Conservation (phyloP, 1,140 invertebrate species). For the Zaprionus ghesquierei region DNA sequence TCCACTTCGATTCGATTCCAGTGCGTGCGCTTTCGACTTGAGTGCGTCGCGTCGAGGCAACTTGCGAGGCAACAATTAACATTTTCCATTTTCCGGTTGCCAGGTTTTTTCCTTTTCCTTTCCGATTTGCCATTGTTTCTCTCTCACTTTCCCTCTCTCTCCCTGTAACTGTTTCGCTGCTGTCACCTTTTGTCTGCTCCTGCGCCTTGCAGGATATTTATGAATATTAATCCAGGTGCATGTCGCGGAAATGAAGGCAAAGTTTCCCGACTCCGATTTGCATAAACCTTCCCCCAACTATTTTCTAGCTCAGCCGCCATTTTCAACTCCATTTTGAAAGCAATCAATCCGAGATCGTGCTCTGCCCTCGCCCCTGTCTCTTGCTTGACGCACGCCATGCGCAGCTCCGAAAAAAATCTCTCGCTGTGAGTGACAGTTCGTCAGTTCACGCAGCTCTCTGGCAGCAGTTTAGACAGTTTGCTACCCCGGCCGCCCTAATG, state of each 20-base stretch:
- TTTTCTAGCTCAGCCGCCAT: conserved; percentile 26
- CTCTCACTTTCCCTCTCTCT: not conserved
- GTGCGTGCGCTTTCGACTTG: conserved; percentile 64
- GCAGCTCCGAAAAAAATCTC: conserved; percentile 47
- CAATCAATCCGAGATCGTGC: conserved; percentile 63
- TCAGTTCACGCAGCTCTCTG: conserved; percentile 50
- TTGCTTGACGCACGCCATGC: conserved; percentile 44
- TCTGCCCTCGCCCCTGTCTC: not conserved
- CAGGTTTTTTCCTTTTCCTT: conserved; percentile 41
- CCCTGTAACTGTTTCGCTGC: not conserved
- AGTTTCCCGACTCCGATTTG: conserved; percentile 33
- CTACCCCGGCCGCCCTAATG: conserved; percentile 63
- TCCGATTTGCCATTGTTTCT: conserved; percentile 21
- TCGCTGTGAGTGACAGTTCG: conserved; percentile 71
- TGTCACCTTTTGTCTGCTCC: conserved; percentile 42
- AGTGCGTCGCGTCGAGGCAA: conserved; percentile 61
- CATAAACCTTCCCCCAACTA: conserved; percentile 12
- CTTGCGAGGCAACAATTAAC: conserved; percentile 67
- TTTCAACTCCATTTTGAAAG: conserved; percentile 60
- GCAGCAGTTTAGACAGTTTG: conserved; percentile 69
- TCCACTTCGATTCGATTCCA: conserved; percentile 56
- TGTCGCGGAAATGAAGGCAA: conserved; percentile 46
- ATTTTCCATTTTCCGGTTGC: conserved; percentile 74
- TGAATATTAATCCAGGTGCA: conserved; percentile 70
- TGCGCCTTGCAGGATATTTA: conserved; percentile 63